Evolutionary conservation across 2,888 invertebrate genomes (phyloP).

Genomic region (Sinhomidia bicolor): DNA sequence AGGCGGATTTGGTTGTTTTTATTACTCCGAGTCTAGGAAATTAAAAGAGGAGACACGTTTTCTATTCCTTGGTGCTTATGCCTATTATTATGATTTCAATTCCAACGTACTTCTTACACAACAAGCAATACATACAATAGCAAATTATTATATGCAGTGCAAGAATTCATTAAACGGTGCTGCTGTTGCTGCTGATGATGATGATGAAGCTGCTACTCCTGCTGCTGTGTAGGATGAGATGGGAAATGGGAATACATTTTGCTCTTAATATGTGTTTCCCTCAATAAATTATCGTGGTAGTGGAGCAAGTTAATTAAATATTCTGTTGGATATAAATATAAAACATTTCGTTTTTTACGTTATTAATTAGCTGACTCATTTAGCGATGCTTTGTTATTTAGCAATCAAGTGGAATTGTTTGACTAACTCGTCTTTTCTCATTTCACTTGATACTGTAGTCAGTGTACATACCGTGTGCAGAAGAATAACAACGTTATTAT

Average conservation of each 20-base stretch:
- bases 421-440: neutral
- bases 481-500: no score
- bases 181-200: neutral
- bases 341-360: slow-evolving; percentile 42
- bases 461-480: no score
- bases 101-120: neutral
- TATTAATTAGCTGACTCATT: slow-evolving; percentile 63
- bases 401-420: neutral
- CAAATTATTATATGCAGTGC: neutral
- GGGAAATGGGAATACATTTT: slow-evolving; percentile 40
- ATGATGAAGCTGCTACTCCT: neutral
- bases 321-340: slow-evolving; percentile 55
- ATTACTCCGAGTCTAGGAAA: slow-evolving; percentile 54
- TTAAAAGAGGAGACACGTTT: slow-evolving; percentile 59
- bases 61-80: slow-evolving; percentile 27
- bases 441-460: neutral
- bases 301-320: slow-evolving; percentile 49
- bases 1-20: slow-evolving; percentile 65
- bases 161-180: slow-evolving; percentile 41
- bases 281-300: slow-evolving; percentile 38
- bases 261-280: slow-evolving; percentile 31
- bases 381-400: slow-evolving; percentile 16
- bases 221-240: slow-evolving; percentile 23
- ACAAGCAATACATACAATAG: neutral
- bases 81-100: slow-evolving; percentile 7